A percentile compares a stretch with the other conserved stretches of the same genome.
phyloP scores from a whole-genome alignment of 2,113 vertebrate species.

The Bagarius yarrelli region DNA sequence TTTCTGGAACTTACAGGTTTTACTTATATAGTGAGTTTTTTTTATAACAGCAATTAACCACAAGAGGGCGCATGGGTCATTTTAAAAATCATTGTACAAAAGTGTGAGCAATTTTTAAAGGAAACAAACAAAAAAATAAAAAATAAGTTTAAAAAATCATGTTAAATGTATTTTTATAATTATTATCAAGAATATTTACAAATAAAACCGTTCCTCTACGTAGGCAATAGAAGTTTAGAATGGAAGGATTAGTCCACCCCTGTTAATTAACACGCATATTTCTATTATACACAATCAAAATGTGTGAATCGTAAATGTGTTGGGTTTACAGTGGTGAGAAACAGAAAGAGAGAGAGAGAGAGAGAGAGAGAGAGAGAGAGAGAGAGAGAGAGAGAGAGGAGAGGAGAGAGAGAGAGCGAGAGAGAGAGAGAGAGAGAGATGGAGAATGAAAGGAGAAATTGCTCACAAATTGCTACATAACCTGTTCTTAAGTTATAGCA shows the following conservation, averaged over 20 bases:
- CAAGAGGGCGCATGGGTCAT: too few species aligned
- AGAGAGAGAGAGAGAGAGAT: slow-evolving; percentile 23
- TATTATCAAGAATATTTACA: not conserved
- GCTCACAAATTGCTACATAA: slow-evolving; percentile 58
- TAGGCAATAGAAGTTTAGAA: too few species aligned
- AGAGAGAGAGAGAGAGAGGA: not conserved
- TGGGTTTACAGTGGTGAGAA: not conserved
- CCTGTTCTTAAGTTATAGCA: slow-evolving; percentile 41
- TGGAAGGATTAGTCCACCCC: not conserved
- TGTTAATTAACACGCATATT: not conserved
- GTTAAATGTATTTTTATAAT: not conserved
- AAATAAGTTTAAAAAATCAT: not conserved
- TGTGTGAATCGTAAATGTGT: not conserved
- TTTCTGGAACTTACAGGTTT: too few species aligned
- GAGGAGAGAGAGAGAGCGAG: slow-evolving; percentile 24
- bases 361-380: not conserved
- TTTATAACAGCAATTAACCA: too few species aligned
- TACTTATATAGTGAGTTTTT: too few species aligned
- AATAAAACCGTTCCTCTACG: too few species aligned
- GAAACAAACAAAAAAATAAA: not conserved
- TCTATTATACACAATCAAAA: not conserved
- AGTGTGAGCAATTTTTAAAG: not conserved
- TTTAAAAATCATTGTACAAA: not conserved
- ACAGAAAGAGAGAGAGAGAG: not conserved
- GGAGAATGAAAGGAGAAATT: slow-evolving; percentile 9